phyloP scores from a whole-genome alignment of 2,113 vertebrate species.

The Octodon degus region DNA sequence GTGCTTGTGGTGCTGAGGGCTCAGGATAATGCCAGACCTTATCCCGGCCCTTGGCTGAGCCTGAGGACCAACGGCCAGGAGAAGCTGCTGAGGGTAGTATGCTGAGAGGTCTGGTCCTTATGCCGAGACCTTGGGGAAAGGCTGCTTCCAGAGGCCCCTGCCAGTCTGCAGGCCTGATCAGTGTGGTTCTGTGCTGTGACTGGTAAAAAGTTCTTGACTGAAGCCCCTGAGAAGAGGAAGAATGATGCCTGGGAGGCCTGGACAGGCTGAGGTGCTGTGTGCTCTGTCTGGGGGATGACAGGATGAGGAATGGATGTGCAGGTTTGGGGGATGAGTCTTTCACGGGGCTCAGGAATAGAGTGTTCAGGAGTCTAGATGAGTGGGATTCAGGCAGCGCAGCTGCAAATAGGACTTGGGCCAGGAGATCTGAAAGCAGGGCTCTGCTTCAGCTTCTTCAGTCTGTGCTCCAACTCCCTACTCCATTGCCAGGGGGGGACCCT shows the following conservation, averaged over 20 bases:
- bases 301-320: background rate
- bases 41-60: background rate
- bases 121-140: background rate
- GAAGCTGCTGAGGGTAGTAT: background rate
- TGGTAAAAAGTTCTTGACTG: background rate
- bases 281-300: background rate
- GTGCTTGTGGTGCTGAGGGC: background rate
- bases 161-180: background rate
- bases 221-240: background rate
- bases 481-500: constrained; percentile 64
- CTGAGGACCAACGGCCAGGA: background rate
- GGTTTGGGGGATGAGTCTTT: background rate
- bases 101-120: background rate
- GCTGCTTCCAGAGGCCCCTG: background rate
- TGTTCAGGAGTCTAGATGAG: background rate
- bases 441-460: constrained; percentile 48
- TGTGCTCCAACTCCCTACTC: constrained; percentile 66
- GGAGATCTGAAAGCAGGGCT: constrained; percentile 19
- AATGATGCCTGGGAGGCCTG: background rate
- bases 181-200: background rate
- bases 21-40: background rate
- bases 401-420: background rate
- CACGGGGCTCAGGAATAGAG: background rate
- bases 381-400: background rate
- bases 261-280: constrained; percentile 40